Evolutionary conservation across 2,888 invertebrate species (phyloP), one percentile per base, ranked within the genome.

Genomic region (Synanthedon vespiformis): DNA sequence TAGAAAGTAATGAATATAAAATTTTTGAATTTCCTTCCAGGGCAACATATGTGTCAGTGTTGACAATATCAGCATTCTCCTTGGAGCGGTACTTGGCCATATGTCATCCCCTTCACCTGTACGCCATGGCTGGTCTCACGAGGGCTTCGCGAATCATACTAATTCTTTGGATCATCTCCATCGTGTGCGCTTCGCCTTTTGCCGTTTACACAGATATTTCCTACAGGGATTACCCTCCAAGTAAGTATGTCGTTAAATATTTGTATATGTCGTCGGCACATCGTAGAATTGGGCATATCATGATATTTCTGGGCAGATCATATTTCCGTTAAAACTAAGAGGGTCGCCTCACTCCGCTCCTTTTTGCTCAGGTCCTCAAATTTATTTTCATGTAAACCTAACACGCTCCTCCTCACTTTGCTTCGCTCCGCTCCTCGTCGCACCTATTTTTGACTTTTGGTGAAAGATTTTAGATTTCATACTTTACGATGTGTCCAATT

Each of bases 41-140:
- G 78, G 94, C 95, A 5, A 93, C 95, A 4, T 96, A 96, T 77
- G 95, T 95, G 0, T 96, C 96, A 1, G 95, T 96, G 51, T 82
- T 97, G 67, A 96, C 96, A 49, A 96, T 97, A 71, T 94, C 95
- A 4, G 95, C 95, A 2, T 97, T 97, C 79, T 95, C 96, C 1
- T 90, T 94, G 77, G 96, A 97, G 82, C 89, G 97, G 51, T 95
- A 95, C 82, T 82, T 96, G 68, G 96, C 96, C 16, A 96, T 97
- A 64, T 95, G 94, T 68, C 94, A 96, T 70, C 96, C 96, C 0
- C 80, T 97, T n/a, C 91, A 92, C 65, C 88, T 93, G 48, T 93
- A 95, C 74, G 91, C 93, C 13, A 93, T 95, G 91, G 93, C 94
- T 0, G 94, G 94, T 1, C 88, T 93, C 49, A 92, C 93, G 59